Percentiles rank a stretch among this genome's conserved stretches.
phyloP scores from a whole-genome alignment of 1,140 invertebrate genomes.

The Nephila pilipes region DNA sequence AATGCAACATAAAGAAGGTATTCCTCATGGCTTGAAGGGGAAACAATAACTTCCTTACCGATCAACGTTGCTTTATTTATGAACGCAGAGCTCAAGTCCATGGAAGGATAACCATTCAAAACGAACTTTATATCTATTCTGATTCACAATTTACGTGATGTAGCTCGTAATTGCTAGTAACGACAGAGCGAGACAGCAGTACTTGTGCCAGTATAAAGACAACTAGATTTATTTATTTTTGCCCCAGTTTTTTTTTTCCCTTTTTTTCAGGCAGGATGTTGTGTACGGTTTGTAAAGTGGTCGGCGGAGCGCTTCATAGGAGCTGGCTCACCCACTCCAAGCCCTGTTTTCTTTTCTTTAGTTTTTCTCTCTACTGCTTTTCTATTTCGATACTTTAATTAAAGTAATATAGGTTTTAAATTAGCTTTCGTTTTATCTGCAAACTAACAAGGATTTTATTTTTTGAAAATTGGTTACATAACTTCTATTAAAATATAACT shows the following conservation, averaged over 20 bases:
- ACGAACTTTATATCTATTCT: conserved; percentile 62
- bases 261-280: not conserved
- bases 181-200: conserved; percentile 68
- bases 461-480: no score
- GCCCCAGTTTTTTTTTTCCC: not conserved
- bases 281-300: not conserved
- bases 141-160: conserved; percentile 68
- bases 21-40: not conserved
- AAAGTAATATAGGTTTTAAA: not conserved
- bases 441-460: no score
- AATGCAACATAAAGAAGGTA: conserved; percentile 6
- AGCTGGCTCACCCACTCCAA: not conserved
- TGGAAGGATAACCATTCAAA: conserved; percentile 65
- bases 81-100: conserved; percentile 12
- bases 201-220: not conserved
- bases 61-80: conserved; percentile 65
- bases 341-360: not conserved
- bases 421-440: no score
- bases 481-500: no score
- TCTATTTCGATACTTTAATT: not conserved
- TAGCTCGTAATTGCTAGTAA: conserved; percentile 69
- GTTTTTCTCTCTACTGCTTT: not conserved
- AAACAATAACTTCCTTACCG: conserved; percentile 52
- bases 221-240: conserved; percentile 49
- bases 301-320: not conserved